phyloP scores from a whole-genome alignment of 2,888 invertebrate species.

The Shargacucullia verbasci region DNA sequence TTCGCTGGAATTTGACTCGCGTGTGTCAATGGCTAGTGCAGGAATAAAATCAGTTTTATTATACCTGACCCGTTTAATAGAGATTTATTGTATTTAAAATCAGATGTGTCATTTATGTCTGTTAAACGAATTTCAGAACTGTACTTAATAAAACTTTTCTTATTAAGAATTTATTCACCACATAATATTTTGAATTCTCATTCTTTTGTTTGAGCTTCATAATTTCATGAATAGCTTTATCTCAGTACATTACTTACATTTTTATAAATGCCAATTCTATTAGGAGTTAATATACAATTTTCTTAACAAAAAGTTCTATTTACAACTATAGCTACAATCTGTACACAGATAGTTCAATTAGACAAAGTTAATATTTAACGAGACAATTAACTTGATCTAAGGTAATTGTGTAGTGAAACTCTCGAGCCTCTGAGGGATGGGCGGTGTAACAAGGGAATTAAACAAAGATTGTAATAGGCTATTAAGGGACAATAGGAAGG shows the following conservation, averaged over 20 bases:
- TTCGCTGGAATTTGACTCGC: constrained; percentile 22
- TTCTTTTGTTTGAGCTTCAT: no score
- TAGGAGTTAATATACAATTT: not conserved
- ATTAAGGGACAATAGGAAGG: constrained; percentile 32
- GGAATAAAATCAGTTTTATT: not conserved
- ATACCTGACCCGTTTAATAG: no score
- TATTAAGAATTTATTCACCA: no score
- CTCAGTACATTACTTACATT: no score
- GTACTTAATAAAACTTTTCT: no score
- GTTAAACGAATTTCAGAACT: no score
- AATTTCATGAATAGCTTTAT: no score
- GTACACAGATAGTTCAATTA: constrained; percentile 37
- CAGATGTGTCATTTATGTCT: no score
- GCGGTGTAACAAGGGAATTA: constrained; percentile 19
- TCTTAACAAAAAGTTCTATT: not conserved
- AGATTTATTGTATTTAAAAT: no score
- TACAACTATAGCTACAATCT: not conserved
- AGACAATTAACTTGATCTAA: constrained; percentile 47
- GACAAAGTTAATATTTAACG: constrained; percentile 51
- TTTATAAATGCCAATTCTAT: no score
- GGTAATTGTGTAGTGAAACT: constrained; percentile 29
- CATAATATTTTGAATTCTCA: no score
- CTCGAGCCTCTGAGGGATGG: constrained; percentile 14
- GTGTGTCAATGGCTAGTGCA: not conserved
- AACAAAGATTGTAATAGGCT: constrained; percentile 32